Conservation (phyloP, 2,888 invertebrate species). For the Leptinotarsa rubiginosa region DNA sequence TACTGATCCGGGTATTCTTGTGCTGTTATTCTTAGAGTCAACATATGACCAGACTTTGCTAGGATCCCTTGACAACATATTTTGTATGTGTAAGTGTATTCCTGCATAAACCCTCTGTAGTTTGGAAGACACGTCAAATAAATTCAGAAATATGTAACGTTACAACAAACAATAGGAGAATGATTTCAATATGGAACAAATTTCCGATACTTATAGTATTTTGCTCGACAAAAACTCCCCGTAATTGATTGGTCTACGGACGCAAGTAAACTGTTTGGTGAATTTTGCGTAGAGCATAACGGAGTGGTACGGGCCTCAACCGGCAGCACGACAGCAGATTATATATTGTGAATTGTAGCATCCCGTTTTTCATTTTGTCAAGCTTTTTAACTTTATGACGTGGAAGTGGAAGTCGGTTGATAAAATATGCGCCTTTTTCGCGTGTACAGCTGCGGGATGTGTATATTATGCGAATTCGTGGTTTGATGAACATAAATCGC, state of each 20-base stretch:
- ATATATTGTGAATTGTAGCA: conserved; percentile 26
- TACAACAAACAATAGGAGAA: too few relatives aligned
- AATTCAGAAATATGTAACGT: too few relatives aligned
- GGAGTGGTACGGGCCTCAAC: conserved; percentile 19
- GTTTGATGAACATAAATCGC: conserved; percentile 20
- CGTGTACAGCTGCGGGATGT: background rate
- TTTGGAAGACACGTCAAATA: too few relatives aligned
- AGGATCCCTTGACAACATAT: too few relatives aligned
- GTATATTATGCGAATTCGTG: conserved; percentile 15
- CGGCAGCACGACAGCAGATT: conserved; percentile 30
- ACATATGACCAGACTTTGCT: too few relatives aligned
- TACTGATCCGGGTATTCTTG: too few relatives aligned
- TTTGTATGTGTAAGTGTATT: too few relatives aligned
- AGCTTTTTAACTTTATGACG: conserved; percentile 36
- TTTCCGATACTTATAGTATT: too few relatives aligned
- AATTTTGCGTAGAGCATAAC: conserved; percentile 20
- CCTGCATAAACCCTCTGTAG: too few relatives aligned
- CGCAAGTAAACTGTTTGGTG: background rate
- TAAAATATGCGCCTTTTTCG: conserved; percentile 26
- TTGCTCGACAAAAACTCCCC: background rate
- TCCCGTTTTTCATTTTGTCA: conserved; percentile 41
- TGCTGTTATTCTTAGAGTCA: too few relatives aligned
- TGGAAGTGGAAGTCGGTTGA: conserved; percentile 30
- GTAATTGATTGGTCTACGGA: background rate
- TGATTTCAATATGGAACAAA: too few relatives aligned